These are phyloP conservation scores for Stenchaetothrips biformis DNA, from an alignment of 2,888 invertebrate genomes.

Conservation along the genomic window DNA sequence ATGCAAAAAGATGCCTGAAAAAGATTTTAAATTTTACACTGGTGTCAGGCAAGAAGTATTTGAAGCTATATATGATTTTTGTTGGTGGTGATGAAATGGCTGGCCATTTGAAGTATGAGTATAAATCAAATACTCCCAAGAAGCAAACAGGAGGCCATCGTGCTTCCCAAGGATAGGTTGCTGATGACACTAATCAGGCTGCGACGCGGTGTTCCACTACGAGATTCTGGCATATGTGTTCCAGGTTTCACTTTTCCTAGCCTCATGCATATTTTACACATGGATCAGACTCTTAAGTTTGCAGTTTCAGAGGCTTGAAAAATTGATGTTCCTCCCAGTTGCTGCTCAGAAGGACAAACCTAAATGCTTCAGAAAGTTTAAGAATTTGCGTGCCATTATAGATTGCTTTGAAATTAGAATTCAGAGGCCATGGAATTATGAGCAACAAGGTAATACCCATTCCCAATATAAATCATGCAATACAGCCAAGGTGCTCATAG, in stretches of 20 bases:
- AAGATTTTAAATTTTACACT: no score
- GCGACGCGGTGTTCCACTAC: neutral
- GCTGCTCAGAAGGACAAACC: neutral
- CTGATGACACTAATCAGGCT: neutral
- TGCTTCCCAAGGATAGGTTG: neutral
- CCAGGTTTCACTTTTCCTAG: neutral
- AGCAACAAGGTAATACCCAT: neutral
- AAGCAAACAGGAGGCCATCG: neutral
- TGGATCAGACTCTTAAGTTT: neutral
- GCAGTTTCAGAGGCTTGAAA: neutral
- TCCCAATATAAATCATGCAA: neutral
- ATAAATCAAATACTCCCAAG: neutral
- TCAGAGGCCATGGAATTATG: neutral
- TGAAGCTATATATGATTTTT: neutral
- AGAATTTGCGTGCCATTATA: neutral
- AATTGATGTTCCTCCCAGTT: neutral
- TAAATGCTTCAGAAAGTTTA: neutral
- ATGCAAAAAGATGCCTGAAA: no score
- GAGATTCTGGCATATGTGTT: neutral
- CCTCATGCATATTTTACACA: neutral
- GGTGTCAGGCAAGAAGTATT: no score
- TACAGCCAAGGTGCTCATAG: neutral
- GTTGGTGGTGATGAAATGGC: neutral
- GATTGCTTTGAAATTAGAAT: neutral
- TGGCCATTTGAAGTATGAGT: neutral